Evolutionary conservation across 2,113 vertebrate species (phyloP).

Genomic region (Ochotona curzoniae): DNA sequence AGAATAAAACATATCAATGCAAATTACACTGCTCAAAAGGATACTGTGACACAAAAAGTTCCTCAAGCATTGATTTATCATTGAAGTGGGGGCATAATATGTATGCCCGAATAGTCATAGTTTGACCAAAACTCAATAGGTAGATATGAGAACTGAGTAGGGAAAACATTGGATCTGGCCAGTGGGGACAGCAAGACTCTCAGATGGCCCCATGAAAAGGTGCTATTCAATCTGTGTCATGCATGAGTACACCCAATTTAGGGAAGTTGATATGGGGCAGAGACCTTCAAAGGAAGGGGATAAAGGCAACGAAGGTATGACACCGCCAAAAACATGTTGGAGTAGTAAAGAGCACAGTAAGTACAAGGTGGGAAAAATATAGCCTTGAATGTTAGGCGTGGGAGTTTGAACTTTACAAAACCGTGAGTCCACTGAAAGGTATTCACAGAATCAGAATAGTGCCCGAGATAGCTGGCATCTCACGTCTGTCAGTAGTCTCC

Average conservation of each 20-base stretch:
- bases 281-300: background rate
- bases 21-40: background rate
- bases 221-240: background rate
- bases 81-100: background rate
- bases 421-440: background rate
- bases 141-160: background rate
- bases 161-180: background rate
- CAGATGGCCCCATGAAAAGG: background rate
- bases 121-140: background rate
- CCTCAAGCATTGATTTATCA: background rate
- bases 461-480: background rate
- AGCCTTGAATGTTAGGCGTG: background rate
- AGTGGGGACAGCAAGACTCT: background rate
- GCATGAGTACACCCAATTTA: background rate
- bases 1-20: background rate
- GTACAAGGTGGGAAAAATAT: background rate
- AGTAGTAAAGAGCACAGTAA: background rate
- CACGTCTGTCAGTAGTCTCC: background rate
- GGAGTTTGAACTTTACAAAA: background rate
- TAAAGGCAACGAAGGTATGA: background rate
- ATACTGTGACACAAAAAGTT: background rate
- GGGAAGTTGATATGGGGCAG: background rate
- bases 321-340: background rate
- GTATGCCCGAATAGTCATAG: background rate
- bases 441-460: background rate